A percentile compares a stretch with the other conserved stretches of the same genome.
These are phyloP conservation scores for Mus caroli DNA, from an alignment of 2,797 vertebrate genomes.

Conservation along the genomic window DNA sequence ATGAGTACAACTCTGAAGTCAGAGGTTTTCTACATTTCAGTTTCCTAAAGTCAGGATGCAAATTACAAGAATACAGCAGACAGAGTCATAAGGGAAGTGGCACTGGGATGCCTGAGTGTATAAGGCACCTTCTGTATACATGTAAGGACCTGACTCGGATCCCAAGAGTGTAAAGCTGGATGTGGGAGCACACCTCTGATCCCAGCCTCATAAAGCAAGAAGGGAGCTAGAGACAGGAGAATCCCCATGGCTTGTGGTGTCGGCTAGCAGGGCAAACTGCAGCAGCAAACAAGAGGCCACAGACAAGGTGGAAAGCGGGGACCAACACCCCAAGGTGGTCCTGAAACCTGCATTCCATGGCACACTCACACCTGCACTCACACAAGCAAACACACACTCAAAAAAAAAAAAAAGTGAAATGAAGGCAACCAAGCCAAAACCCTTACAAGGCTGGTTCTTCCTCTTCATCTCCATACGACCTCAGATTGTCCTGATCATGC, in stretches of 20 bases:
- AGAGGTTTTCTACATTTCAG: not conserved
- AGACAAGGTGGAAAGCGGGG: not conserved
- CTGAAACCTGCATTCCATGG: not conserved
- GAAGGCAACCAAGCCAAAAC: slow-evolving; percentile 44
- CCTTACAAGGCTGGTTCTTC: slow-evolving; percentile 96
- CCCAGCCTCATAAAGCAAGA: not conserved
- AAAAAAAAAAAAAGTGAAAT: too few relatives aligned
- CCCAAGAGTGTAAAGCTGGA: not conserved
- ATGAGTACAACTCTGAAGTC: not conserved
- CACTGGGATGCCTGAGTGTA: not conserved
- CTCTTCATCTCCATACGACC: slow-evolving; percentile 93
- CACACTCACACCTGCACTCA: not conserved
- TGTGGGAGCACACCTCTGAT: not conserved
- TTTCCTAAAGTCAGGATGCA: not conserved
- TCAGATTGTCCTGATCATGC: slow-evolving; percentile 95
- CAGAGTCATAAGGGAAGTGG: not conserved
- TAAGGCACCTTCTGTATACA: not conserved
- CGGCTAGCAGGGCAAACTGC: not conserved
- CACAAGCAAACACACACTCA: not conserved
- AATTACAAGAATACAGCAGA: not conserved
- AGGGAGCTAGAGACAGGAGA: not conserved
- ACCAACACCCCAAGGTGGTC: not conserved
- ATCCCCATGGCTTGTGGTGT: not conserved
- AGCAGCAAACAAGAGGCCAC: not conserved
- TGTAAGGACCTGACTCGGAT: not conserved